A percentile compares a stretch with the other conserved stretches of the same genome.
These are phyloP conservation scores for Lycocerus yunnanus DNA, from an alignment of 2,888 invertebrate species.

Conservation along the genomic window DNA sequence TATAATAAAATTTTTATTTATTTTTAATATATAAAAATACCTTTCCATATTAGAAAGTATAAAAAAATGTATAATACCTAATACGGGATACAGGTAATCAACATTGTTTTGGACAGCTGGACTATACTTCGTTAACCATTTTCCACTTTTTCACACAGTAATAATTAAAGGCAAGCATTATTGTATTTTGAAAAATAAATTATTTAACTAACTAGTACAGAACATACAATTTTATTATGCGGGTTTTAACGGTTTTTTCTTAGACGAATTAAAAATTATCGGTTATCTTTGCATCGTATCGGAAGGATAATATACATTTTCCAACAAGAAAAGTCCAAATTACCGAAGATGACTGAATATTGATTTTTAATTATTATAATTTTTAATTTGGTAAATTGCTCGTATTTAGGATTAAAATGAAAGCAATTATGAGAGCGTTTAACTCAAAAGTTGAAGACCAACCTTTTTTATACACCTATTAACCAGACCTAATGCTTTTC, in stretches of 20 bases:
- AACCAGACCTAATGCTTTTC: constrained; percentile 53
- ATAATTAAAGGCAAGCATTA: no score
- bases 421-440: constrained; percentile 6
- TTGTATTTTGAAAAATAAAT: neutral
- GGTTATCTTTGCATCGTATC: no score
- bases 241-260: neutral
- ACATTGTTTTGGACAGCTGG: neutral
- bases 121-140: no score
- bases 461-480: constrained; percentile 54
- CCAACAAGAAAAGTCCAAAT: no score
- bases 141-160: no score
- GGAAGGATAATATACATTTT: no score
- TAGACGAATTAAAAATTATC: neutral
- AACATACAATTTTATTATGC: neutral
- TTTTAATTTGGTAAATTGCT: neutral
- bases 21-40: no score
- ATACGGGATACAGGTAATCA: no score
- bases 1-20: neutral
- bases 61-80: no score
- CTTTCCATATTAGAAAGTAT: no score
- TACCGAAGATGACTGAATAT: neutral
- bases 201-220: neutral
- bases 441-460: constrained; percentile 35
- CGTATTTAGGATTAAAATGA: neutral
- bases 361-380: neutral